Evolutionary conservation across 2,888 invertebrate genomes (phyloP).

Genomic region (Stenchaetothrips biformis): DNA sequence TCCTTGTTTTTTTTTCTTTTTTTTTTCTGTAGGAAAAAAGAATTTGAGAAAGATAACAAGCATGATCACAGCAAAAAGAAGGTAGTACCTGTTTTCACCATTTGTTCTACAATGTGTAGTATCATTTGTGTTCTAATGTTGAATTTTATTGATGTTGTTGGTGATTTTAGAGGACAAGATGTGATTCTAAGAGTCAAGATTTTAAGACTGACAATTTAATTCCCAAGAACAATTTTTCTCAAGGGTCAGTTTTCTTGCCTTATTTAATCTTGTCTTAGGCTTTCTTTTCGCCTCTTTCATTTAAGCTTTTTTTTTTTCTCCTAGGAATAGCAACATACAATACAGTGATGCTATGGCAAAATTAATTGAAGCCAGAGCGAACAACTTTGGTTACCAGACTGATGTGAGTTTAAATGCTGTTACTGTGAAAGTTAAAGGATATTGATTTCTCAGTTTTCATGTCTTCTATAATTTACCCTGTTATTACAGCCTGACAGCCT

Average conservation of each 20-base stretch:
- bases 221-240: not conserved
- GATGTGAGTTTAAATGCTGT: too few relatives aligned
- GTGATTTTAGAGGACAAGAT: not conserved
- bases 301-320: too few relatives aligned
- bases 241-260: not conserved
- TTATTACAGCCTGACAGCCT: not conserved
- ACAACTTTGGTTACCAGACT: too few relatives aligned
- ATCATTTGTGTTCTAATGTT: too few relatives aligned
- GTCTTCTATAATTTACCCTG: not conserved
- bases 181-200: not conserved
- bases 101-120: too few relatives aligned
- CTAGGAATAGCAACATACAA: too few relatives aligned
- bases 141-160: too few relatives aligned
- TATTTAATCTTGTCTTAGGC: too few relatives aligned
- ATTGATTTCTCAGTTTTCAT: not conserved
- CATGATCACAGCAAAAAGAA: not conserved
- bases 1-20: too few relatives aligned
- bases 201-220: not conserved
- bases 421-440: not conserved
- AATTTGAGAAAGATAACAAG: not conserved
- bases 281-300: too few relatives aligned
- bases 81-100: not conserved
- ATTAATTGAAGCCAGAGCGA: too few relatives aligned
- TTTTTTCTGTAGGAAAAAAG: not conserved
- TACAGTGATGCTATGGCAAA: too few relatives aligned